These are phyloP conservation scores for Graptemys geographica DNA, from an alignment of 2,797 vertebrate species.

Conservation along the genomic window DNA sequence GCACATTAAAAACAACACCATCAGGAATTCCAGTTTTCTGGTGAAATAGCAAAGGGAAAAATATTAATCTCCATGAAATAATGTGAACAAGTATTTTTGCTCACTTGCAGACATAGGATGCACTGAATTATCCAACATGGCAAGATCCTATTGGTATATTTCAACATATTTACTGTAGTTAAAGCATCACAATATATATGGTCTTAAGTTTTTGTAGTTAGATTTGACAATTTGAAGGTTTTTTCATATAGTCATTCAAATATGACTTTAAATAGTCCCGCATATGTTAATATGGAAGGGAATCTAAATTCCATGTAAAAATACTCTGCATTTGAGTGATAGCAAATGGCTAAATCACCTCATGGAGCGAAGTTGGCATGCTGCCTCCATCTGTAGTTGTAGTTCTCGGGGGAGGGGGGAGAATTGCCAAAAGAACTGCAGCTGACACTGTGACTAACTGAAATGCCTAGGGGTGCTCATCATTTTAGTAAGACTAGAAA, in stretches of 20 bases:
- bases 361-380: not conserved
- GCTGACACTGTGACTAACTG: not conserved
- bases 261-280: not conserved
- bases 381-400: not conserved
- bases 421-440: not conserved
- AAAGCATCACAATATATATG: not conserved
- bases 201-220: not conserved
- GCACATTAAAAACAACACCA: not conserved
- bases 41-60: not conserved
- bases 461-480: not conserved
- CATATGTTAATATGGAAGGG: not conserved
- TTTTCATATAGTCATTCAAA: not conserved
- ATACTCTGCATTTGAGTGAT: not conserved
- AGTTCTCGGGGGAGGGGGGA: not conserved
- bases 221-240: not conserved
- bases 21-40: not conserved
- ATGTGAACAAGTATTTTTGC: not conserved
- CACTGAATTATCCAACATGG: rapidly evolving
- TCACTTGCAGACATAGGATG: not conserved
- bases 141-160: not conserved
- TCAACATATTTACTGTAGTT: not conserved
- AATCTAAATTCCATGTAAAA: not conserved
- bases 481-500: not conserved
- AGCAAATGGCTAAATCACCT: not conserved
- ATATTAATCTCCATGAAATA: not conserved